Evolutionary conservation across 2,888 invertebrate genomes (phyloP).

Genomic region (Xylota sylvarum): DNA sequence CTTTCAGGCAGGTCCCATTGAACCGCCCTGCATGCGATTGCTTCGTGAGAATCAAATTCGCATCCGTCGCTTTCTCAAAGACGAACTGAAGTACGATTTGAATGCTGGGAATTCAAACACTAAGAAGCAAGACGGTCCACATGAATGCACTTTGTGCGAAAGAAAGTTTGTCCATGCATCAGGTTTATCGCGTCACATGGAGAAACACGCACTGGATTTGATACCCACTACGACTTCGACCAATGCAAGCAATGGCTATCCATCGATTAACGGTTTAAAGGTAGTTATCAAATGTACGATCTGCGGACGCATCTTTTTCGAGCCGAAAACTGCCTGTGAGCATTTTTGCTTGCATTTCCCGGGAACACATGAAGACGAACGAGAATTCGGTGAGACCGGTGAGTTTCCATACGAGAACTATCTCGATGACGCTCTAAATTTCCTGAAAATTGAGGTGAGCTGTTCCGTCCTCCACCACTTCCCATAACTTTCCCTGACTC

Average conservation of each 20-base stretch:
- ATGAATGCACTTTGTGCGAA: conserved; percentile 84
- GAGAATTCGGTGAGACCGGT: conserved; percentile 76
- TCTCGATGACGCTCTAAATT: conserved; percentile 78
- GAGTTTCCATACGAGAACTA: conserved; percentile 79
- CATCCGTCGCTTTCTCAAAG: conserved; percentile 83
- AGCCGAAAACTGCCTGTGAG: conserved; percentile 78
- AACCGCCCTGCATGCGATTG: conserved; percentile 80
- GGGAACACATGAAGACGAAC: conserved; percentile 61
- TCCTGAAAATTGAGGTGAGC: conserved; percentile 77
- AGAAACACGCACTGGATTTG: conserved; percentile 83
- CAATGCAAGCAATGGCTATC: conserved; percentile 43
- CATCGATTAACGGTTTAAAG: conserved; percentile 78
- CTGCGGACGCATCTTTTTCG: conserved; percentile 83
- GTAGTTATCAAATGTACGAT: conserved; percentile 82
- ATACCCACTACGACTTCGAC: conserved; percentile 79
- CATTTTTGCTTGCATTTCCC: conserved; percentile 81
- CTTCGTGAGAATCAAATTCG: conserved; percentile 83
- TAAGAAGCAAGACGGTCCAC: conserved; percentile 81
- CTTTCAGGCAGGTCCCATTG: conserved; percentile 69
- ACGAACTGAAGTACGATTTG: conserved; percentile 83
- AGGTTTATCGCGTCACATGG: conserved; percentile 84
- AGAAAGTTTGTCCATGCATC: conserved; percentile 84
- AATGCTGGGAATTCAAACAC: conserved; percentile 73
- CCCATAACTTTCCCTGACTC: not conserved
- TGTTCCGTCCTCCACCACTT: not conserved